Conservation (phyloP, 2,888 invertebrate species). For the Chesias legatella region DNA sequence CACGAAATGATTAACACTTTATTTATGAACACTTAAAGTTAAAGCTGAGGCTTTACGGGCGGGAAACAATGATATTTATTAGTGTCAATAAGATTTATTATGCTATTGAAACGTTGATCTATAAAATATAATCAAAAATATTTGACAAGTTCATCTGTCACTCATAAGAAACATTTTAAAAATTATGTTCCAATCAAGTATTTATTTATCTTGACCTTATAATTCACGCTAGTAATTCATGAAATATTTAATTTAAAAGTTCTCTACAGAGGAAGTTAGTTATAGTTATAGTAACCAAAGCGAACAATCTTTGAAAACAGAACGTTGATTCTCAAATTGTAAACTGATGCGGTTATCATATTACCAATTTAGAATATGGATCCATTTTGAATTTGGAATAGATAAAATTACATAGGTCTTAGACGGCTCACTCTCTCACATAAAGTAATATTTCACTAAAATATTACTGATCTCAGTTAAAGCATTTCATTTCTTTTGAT, state of each 20-base stretch:
- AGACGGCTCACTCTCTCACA: slow-evolving; percentile 4
- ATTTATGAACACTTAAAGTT: slow-evolving; percentile 21
- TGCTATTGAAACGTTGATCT: slow-evolving; percentile 7
- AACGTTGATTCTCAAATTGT: slow-evolving; percentile 31
- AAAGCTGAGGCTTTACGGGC: slow-evolving; percentile 1
- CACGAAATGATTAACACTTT: slow-evolving; percentile 23
- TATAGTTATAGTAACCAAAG: slow-evolving; percentile 30
- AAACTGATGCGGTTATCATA: slow-evolving; percentile 31
- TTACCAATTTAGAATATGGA: slow-evolving; percentile 31
- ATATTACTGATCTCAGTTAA: slow-evolving; percentile 5
- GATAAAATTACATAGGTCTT: background rate
- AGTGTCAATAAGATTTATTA: slow-evolving; percentile 22
- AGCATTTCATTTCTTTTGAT: slow-evolving; percentile 22
- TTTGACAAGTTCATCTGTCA: slow-evolving; percentile 25
- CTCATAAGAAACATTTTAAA: slow-evolving; percentile 21
- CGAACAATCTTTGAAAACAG: slow-evolving; percentile 31
- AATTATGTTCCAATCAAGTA: slow-evolving; percentile 24
- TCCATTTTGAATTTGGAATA: slow-evolving; percentile 28
- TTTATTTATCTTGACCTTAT: slow-evolving; percentile 25
- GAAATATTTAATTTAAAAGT: slow-evolving; percentile 30
- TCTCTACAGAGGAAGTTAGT: slow-evolving; percentile 26
- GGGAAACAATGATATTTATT: slow-evolving; percentile 16
- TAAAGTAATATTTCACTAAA: background rate
- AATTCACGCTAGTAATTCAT: slow-evolving; percentile 30
- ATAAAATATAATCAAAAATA: slow-evolving; percentile 16